phyloP scores from a whole-genome alignment of 2,888 invertebrate species.

The Willowsia nigromaculata region DNA sequence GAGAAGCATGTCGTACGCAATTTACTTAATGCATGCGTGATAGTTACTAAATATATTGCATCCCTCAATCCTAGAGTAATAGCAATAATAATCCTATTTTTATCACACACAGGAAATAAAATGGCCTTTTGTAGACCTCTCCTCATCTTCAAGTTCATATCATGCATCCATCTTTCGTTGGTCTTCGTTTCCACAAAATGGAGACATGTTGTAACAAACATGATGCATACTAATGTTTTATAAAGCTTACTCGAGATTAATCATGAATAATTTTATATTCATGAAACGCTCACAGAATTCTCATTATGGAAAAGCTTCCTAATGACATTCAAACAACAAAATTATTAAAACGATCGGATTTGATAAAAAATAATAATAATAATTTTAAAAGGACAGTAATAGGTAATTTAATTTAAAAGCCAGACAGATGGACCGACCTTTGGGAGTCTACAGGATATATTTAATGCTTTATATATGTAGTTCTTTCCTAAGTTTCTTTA shows the following conservation, averaged over 20 bases:
- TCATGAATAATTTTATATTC: conserved; percentile 10
- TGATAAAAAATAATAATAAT: too few relatives aligned
- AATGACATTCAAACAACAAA: neutral
- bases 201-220: neutral
- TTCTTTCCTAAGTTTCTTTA: too few relatives aligned
- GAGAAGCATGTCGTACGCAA: neutral
- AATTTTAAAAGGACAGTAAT: too few relatives aligned
- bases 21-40: conserved; percentile 31
- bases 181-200: neutral
- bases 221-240: too few relatives aligned
- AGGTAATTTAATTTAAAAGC: too few relatives aligned
- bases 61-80: neutral
- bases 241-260: neutral
- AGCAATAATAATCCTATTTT: neutral
- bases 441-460: too few relatives aligned
- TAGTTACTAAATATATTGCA: conserved; percentile 15
- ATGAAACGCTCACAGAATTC: neutral
- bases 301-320: neutral
- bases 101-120: conserved; percentile 47
- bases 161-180: neutral
- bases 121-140: conserved; percentile 34
- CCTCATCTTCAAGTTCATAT: conserved; percentile 49
- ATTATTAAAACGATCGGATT: too few relatives aligned
- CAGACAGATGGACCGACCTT: too few relatives aligned
- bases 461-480: too few relatives aligned